These are phyloP conservation scores for Agapostemon virescens DNA, from an alignment of 2,888 invertebrate genomes.

Conservation along the genomic window DNA sequence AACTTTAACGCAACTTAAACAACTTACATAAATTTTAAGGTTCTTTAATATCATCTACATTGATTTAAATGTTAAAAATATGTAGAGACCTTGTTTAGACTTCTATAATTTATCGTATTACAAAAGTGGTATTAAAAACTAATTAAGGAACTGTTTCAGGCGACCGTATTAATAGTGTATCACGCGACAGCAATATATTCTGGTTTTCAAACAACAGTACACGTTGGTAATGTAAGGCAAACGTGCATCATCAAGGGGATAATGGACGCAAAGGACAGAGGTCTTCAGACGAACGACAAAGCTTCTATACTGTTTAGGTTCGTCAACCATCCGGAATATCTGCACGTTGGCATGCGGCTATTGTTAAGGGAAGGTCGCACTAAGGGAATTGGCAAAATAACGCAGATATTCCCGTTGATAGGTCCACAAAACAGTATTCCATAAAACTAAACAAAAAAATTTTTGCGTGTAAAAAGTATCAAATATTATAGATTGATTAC, in stretches of 20 bases:
- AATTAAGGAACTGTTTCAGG: slow-evolving; percentile 82
- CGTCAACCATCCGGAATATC: slow-evolving; percentile 93
- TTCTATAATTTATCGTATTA: too few relatives aligned
- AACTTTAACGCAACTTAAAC: too few relatives aligned
- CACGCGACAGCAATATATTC: slow-evolving; percentile 92
- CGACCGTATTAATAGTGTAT: slow-evolving; percentile 93
- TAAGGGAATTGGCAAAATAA: slow-evolving; percentile 92
- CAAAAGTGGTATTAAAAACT: background rate
- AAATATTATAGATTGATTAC: slow-evolving; percentile 17
- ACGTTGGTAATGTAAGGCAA: slow-evolving; percentile 97
- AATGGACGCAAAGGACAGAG: slow-evolving; percentile 84
- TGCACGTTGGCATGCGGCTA: slow-evolving; percentile 89
- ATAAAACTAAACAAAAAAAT: slow-evolving; percentile 21
- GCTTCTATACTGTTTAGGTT: slow-evolving; percentile 95
- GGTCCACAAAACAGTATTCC: slow-evolving; percentile 54
- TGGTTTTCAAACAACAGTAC: slow-evolving; percentile 95
- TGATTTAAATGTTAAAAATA: too few relatives aligned
- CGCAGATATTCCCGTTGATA: slow-evolving; percentile 85
- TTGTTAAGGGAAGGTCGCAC: slow-evolving; percentile 92
- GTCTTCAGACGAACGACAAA: slow-evolving; percentile 90
- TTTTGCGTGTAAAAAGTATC: slow-evolving; percentile 42
- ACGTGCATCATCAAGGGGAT: slow-evolving; percentile 94
- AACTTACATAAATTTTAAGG: too few relatives aligned
- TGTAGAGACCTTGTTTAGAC: too few relatives aligned
- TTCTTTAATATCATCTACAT: too few relatives aligned